Conservation (phyloP, 2,113 vertebrate genomes). For the Narcine bancroftii region DNA sequence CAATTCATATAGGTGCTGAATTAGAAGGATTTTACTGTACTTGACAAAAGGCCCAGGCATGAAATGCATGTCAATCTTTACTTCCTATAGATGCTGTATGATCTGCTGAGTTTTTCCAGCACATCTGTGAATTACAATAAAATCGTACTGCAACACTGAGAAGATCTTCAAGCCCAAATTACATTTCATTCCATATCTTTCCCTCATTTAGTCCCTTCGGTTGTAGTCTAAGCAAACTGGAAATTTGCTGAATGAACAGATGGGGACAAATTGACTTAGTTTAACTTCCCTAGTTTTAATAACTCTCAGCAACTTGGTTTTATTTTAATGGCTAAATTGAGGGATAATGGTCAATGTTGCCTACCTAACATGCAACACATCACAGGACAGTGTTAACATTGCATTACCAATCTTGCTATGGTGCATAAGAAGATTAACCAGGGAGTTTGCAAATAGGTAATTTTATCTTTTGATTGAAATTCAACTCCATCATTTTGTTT, state of each 20-base stretch:
- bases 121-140: too few species aligned
- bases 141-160: not conserved
- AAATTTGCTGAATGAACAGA: not conserved
- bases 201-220: not conserved
- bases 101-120: too few species aligned
- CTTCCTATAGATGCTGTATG: too few species aligned
- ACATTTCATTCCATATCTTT: not conserved
- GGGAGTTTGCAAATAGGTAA: not conserved
- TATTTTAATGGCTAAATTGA: not conserved
- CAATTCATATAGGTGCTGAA: too few species aligned
- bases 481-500: not conserved
- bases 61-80: too few species aligned
- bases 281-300: not conserved
- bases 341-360: not conserved
- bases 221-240: not conserved
- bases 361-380: not conserved
- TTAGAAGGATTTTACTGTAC: too few species aligned
- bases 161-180: not conserved
- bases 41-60: too few species aligned
- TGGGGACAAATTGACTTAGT: not conserved
- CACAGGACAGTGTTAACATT: not conserved
- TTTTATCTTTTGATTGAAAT: not conserved
- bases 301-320: not conserved
- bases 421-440: not conserved
- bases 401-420: not conserved